A percentile compares a stretch with the other conserved stretches of the same genome.
Conservation (phyloP, 2,888 invertebrate species). For the Cheilosia impressa region DNA sequence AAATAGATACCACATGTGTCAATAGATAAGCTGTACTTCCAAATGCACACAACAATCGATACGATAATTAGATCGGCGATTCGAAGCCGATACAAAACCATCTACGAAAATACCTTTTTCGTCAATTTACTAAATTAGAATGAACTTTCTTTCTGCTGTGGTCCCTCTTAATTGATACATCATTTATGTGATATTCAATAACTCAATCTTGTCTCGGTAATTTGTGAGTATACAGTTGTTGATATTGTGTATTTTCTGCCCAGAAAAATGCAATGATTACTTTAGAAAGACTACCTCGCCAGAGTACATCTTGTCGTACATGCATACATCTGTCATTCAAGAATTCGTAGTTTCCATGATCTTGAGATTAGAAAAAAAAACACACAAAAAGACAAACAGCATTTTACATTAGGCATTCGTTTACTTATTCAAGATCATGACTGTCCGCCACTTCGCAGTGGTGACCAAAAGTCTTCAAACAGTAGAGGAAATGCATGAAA, state of each 20-base stretch:
- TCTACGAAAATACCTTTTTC: constrained; percentile 15
- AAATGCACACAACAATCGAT: neutral
- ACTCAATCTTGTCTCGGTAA: constrained; percentile 65
- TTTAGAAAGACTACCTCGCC: constrained; percentile 18
- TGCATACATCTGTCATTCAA: constrained; percentile 54
- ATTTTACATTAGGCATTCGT: constrained; percentile 62
- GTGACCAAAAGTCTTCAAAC: constrained; percentile 10
- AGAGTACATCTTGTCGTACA: constrained; percentile 38
- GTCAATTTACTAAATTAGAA: constrained; percentile 60
- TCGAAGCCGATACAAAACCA: constrained; percentile 12
- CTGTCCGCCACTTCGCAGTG: constrained; percentile 30
- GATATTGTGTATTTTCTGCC: constrained; percentile 17
- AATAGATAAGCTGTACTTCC: neutral
- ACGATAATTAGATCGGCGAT: constrained; percentile 27
- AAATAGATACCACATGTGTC: neutral
- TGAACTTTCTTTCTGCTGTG: constrained; percentile 38
- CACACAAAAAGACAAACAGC: constrained; percentile 19
- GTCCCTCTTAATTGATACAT: constrained; percentile 62
- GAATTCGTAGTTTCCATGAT: constrained; percentile 70
- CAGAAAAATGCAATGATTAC: constrained; percentile 31
- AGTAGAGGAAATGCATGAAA: neutral
- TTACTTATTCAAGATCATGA: constrained; percentile 72
- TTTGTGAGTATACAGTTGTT: constrained; percentile 28
- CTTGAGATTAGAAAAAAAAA: constrained; percentile 58
- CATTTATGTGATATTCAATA: constrained; percentile 64